phyloP scores from a whole-genome alignment of 2,888 invertebrate genomes.

The Pycnomerus fuliginosus region DNA sequence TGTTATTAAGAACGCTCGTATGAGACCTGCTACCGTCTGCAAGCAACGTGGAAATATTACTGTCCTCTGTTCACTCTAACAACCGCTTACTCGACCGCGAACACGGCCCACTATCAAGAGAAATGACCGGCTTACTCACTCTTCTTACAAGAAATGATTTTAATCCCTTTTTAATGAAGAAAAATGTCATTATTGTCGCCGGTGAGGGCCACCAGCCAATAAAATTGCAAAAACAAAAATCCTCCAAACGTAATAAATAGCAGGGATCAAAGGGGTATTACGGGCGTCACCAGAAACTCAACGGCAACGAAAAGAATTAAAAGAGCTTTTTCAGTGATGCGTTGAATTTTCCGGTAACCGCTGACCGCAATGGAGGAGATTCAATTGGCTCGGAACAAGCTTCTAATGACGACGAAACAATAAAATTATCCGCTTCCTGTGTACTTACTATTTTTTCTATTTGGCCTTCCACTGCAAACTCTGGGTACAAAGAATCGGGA shows the following conservation, averaged over 20 bases:
- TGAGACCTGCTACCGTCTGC: conserved; percentile 43
- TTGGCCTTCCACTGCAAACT: conserved; percentile 9
- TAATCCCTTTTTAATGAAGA: conserved; percentile 44
- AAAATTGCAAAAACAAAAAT: too few relatives aligned
- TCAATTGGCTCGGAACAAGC: conserved; percentile 11
- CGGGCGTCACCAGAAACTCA: conserved; percentile 11
- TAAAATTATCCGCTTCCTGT: conserved; percentile 15
- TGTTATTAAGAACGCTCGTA: conserved; percentile 53
- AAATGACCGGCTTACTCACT: conserved; percentile 40
- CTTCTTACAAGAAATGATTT: conserved; percentile 35
- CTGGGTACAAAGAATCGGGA: conserved; percentile 21
- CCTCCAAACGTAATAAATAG: conserved; percentile 18
- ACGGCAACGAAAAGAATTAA: conserved; percentile 19
- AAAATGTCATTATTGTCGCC: conserved; percentile 21
- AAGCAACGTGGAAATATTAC: conserved; percentile 46
- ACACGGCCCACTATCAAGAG: conserved; percentile 38
- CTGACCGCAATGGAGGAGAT: conserved; percentile 3
- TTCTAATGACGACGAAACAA: conserved; percentile 19
- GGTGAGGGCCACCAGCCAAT: too few relatives aligned
- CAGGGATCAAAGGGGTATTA: conserved; percentile 14
- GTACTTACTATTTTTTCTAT: conserved; percentile 15
- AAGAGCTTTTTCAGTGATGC: too few relatives aligned
- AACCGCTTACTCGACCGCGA: conserved; percentile 41
- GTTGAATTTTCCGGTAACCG: neutral
- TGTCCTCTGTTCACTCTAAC: conserved; percentile 41